phyloP scores from a whole-genome alignment of 2,888 invertebrate genomes.

The Actias luna region DNA sequence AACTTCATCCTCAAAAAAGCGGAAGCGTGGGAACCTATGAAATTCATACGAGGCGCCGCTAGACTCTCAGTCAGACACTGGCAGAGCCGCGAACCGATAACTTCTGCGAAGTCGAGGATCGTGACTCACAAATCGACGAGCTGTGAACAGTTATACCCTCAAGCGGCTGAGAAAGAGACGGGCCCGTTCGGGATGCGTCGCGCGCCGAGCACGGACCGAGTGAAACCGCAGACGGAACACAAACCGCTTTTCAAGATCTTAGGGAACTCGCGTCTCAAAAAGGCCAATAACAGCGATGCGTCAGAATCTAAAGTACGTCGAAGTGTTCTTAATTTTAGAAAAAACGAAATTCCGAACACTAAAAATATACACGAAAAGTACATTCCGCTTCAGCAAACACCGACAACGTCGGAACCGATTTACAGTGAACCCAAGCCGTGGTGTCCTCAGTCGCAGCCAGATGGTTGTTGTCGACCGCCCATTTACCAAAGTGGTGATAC shows the following conservation, averaged over 20 bases:
- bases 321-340: slow-evolving; percentile 72
- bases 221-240: slow-evolving; percentile 63
- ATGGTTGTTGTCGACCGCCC: slow-evolving; percentile 71
- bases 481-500: slow-evolving; percentile 75
- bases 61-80: slow-evolving; percentile 79
- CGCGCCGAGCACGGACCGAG: slow-evolving; percentile 76
- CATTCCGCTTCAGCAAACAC: slow-evolving; percentile 65
- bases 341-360: slow-evolving; percentile 53
- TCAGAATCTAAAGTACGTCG: slow-evolving; percentile 64
- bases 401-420: slow-evolving; percentile 63
- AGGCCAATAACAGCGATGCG: slow-evolving; percentile 58
- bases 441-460: slow-evolving; percentile 56
- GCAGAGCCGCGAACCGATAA: slow-evolving; percentile 74
- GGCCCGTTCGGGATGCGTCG: slow-evolving; percentile 67
- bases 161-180: slow-evolving; percentile 58
- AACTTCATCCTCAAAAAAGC: slow-evolving; percentile 81
- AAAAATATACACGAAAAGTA: slow-evolving; percentile 76
- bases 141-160: slow-evolving; percentile 75
- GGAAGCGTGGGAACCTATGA: slow-evolving; percentile 76
- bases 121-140: slow-evolving; percentile 72
- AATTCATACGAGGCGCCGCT: slow-evolving; percentile 73
- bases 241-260: slow-evolving; percentile 73
- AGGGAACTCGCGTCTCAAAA: slow-evolving; percentile 68
- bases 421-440: slow-evolving; percentile 73
- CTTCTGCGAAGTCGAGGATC: slow-evolving; percentile 62